Evolutionary conservation across 1,140 invertebrate species (phyloP).

Genomic region (Ephestia elutella): DNA sequence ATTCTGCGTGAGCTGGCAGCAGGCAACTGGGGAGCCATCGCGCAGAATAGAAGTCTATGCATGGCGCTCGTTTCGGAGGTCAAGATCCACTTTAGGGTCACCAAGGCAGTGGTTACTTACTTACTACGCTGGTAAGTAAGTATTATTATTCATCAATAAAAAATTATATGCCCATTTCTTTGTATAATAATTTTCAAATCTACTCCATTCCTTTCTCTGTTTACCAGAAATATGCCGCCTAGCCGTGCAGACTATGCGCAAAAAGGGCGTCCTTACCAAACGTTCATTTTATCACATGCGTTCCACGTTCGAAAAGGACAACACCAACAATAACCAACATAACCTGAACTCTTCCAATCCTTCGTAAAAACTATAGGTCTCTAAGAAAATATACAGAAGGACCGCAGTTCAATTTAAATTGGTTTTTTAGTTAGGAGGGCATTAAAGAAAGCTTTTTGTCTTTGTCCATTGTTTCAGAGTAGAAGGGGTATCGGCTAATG

Average conservation of each 20-base stretch:
- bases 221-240: conserved; percentile 65
- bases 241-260: conserved; percentile 69
- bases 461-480: conserved; percentile 54
- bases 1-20: too few relatives aligned
- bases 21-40: too few relatives aligned
- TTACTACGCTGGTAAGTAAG: too few relatives aligned
- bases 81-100: too few relatives aligned
- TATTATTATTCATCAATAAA: too few relatives aligned
- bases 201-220: conserved; percentile 32
- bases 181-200: too few relatives aligned
- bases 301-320: conserved; percentile 47
- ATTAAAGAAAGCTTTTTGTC: conserved; percentile 53
- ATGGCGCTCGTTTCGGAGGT: too few relatives aligned
- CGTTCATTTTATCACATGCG: conserved; percentile 64
- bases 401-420: conserved; percentile 26
- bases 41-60: too few relatives aligned
- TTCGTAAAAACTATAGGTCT: conserved; percentile 28
- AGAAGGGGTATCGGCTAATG: conserved; percentile 16
- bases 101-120: too few relatives aligned
- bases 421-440: conserved; percentile 34
- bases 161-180: too few relatives aligned
- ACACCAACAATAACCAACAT: conserved; percentile 22
- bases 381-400: conserved; percentile 19
- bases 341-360: conserved; percentile 23
- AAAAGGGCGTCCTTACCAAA: conserved; percentile 65